phyloP scores from a whole-genome alignment of 2,888 invertebrate species.

The Cantharis rustica region DNA sequence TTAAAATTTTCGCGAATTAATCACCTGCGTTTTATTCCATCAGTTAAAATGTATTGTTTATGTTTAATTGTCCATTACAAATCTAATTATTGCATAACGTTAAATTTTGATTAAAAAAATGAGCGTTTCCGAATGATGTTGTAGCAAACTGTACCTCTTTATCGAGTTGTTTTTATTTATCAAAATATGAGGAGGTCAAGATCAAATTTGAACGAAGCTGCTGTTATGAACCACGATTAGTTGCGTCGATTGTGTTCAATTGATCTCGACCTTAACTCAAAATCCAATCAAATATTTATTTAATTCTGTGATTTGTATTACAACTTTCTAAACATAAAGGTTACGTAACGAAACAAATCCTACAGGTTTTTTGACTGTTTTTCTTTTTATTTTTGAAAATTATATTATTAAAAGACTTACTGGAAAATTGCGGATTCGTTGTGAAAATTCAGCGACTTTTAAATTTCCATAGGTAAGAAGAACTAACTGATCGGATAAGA shows the following conservation, averaged over 20 bases:
- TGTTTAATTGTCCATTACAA: neutral
- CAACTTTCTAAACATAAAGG: neutral
- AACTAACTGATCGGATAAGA: neutral
- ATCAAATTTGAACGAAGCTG: neutral
- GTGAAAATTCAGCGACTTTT: neutral
- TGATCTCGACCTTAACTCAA: neutral
- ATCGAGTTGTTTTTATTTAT: neutral
- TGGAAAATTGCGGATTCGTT: neutral
- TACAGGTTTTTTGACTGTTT: neutral
- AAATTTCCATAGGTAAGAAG: neutral
- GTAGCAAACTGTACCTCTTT: neutral
- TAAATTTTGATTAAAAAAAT: neutral
- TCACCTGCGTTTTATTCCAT: too few relatives aligned
- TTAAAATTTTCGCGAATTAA: too few relatives aligned
- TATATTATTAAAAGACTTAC: neutral
- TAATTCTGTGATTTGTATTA: neutral
- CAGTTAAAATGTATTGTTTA: neutral
- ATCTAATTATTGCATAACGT: neutral
- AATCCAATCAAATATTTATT: neutral
- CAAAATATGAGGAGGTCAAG: neutral
- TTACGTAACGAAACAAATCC: neutral
- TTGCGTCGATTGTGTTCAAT: neutral
- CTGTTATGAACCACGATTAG: neutral
- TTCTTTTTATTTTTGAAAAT: neutral
- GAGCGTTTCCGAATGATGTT: too few relatives aligned